Percentiles rank a stretch among this genome's conserved stretches.
Evolutionary conservation across 2,113 vertebrate species (phyloP).

Genomic region (Microcebus jonahi): DNA sequence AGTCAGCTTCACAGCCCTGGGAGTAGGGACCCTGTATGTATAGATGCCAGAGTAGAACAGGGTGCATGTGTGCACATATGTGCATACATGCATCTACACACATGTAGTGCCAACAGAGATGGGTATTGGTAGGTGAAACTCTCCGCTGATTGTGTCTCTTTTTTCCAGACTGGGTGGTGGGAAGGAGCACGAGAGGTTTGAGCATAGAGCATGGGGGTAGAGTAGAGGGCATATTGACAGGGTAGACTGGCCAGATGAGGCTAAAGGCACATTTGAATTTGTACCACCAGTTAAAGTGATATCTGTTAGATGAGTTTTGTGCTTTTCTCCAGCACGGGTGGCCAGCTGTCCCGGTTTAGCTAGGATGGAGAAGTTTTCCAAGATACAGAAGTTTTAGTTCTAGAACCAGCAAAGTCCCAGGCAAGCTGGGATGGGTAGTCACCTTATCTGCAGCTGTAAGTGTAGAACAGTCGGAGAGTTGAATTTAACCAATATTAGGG

Average conservation of each 20-base stretch:
- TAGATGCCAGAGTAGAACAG: background rate
- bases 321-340: background rate
- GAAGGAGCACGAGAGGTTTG: background rate
- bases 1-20: background rate
- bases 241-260: background rate
- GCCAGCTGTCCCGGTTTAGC: background rate
- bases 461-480: background rate
- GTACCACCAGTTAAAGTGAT: background rate
- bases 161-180: background rate
- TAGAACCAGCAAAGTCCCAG: background rate
- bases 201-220: background rate
- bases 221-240: rapidly evolving
- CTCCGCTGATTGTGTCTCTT: background rate
- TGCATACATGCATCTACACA: too few relatives aligned
- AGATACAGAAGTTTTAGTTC: background rate
- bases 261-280: background rate
- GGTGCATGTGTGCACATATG: rapidly evolving
- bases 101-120: background rate
- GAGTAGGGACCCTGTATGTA: rapidly evolving
- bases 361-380: background rate
- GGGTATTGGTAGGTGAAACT: background rate
- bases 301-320: background rate
- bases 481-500: background rate
- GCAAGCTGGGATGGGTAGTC: background rate
- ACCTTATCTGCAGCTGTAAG: too few relatives aligned